Base-by-base conservation (phyloP, 2,113 vertebrate genomes). In the Chunga burmeisteri region DNA sequence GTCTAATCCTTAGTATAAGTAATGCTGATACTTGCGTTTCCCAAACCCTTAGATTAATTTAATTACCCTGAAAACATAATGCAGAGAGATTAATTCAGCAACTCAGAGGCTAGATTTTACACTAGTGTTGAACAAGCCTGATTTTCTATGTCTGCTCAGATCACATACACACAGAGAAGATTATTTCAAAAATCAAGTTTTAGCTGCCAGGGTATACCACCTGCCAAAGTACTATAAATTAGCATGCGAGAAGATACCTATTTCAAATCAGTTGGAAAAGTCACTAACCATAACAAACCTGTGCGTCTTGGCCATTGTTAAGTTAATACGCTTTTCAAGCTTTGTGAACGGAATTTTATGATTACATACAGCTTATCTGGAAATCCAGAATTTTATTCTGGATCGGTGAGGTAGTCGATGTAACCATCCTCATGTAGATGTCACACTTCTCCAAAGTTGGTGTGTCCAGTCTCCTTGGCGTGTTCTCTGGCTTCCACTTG, bases 371-470 rank as follows among this genome's bases (percentile, higher is more conserved):
- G 98, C 98, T 98, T 97, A 97, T 98, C 96, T 79, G 95, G 89
- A 61, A 91, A 97, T 49, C 96, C 97, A 93, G 98, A 97, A 93
- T 83, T 8, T 58, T 4, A 56, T 86, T 75, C 98, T 34, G 92
- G 97, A 91, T 80, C 20, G 68, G 49, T 98, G 99, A 99, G 99
- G 99, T 99, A 99, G 99, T 98, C 97, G 98, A 97, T 97, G 97
- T 97, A 85, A 86, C 90, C 95, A 75, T 93, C 77, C 53, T 89
- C 56, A 38, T 18, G 87, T 10, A 70, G 74, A 32, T 27, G 44
- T 99, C 98, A 99, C 97, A 99, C 99, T 97, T 99, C 99, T 27
- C 99, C 99, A 9, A 99, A 99, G 94, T 99, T 99, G 97, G 99
- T 98, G 95, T 99, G 99, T 59, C 99, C 99, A 0, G 99, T 99